Conservation (phyloP, 2,113 vertebrate species). For the Phainopepla nitens region DNA sequence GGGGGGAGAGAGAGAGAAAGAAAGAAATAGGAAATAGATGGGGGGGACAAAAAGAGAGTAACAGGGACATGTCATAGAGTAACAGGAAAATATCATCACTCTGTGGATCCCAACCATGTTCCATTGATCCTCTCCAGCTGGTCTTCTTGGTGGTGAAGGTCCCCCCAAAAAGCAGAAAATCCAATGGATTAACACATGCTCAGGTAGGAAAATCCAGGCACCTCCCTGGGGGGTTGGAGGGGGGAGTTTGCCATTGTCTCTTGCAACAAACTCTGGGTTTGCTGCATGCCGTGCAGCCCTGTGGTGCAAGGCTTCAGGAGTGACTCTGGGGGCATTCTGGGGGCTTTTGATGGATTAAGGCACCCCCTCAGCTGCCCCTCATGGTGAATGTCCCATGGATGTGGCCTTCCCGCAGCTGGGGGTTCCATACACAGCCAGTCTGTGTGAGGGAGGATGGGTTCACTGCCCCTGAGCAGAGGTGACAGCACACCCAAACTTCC, state of each 20-base stretch:
- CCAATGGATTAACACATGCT: rapidly evolving
- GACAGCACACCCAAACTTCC: background rate
- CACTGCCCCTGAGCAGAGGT: background rate
- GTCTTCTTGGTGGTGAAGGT: background rate
- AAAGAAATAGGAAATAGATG: background rate
- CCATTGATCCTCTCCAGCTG: background rate
- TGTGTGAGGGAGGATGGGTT: background rate
- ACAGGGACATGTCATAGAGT: no score
- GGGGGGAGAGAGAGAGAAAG: background rate
- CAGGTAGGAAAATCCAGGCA: background rate
- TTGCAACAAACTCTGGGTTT: background rate
- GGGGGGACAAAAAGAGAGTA: background rate
- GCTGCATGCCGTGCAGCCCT: background rate
- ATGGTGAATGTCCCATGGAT: rapidly evolving
- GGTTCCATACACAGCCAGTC: background rate
- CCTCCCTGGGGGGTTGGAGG: no score
- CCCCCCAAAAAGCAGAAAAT: background rate
- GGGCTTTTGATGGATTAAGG: background rate
- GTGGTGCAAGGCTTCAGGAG: background rate
- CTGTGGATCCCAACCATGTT: rapidly evolving
- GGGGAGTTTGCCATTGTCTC: background rate
- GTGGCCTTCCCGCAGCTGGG: rapidly evolving
- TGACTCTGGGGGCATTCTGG: background rate
- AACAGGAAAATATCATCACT: background rate
- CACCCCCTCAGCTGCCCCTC: background rate